These are phyloP conservation scores for Limanda limanda DNA, from an alignment of 2,113 vertebrate genomes.

Conservation along the genomic window DNA sequence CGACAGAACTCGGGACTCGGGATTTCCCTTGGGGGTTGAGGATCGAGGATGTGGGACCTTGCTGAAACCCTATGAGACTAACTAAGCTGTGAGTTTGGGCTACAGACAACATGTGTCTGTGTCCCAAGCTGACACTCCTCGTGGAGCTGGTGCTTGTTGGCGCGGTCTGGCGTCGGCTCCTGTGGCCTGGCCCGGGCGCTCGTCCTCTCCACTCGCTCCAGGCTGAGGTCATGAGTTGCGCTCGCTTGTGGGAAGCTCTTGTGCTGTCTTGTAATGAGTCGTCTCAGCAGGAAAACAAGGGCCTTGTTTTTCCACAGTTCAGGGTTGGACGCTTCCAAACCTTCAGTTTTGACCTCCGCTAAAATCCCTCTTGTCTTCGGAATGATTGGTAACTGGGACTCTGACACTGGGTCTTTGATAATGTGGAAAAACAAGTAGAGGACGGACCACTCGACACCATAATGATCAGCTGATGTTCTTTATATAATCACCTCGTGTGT, in stretches of 20 bases:
- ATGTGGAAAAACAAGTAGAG: neutral
- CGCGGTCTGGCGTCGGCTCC: slow-evolving; percentile 62
- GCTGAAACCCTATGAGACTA: no score
- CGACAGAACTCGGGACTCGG: neutral
- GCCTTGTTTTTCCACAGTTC: slow-evolving; percentile 66
- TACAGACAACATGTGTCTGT: slow-evolving; percentile 40
- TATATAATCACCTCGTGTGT: neutral
- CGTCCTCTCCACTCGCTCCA: slow-evolving; percentile 66
- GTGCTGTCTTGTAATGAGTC: slow-evolving; percentile 61
- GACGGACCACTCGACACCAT: neutral
- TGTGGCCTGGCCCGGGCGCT: slow-evolving; percentile 73
- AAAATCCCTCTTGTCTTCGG: slow-evolving; percentile 11
- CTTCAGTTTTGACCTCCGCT: slow-evolving; percentile 23
- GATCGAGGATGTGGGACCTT: no score
- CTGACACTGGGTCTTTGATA: neutral
- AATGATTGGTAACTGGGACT: neutral
- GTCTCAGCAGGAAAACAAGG: slow-evolving; percentile 70
- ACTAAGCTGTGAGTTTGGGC: no score
- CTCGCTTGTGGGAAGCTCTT: slow-evolving; percentile 71
- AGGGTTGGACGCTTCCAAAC: slow-evolving; percentile 43
- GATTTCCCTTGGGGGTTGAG: no score
- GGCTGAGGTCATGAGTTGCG: slow-evolving; percentile 72
- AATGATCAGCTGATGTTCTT: slow-evolving; percentile 2
- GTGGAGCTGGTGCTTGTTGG: slow-evolving; percentile 63
- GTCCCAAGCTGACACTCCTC: slow-evolving; percentile 64